Conservation (phyloP, 2,888 invertebrate species). For the Drosophila borborema region DNA sequence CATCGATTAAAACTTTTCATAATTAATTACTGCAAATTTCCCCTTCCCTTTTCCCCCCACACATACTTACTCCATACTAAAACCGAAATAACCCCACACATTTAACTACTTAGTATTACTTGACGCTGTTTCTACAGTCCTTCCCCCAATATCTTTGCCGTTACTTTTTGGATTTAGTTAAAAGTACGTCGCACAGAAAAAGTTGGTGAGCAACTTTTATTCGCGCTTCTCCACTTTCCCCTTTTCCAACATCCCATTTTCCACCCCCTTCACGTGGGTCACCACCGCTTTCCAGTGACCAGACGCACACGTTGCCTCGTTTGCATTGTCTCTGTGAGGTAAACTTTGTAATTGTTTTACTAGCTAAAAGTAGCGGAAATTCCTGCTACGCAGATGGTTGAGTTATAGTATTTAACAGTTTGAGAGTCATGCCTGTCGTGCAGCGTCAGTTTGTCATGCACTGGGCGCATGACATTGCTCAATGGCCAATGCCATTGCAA, state of each 20-base stretch:
- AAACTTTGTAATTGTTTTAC: slow-evolving; percentile 25
- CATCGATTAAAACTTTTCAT: slow-evolving; percentile 65
- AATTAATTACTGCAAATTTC: slow-evolving; percentile 71
- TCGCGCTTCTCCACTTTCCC: slow-evolving; percentile 12
- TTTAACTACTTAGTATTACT: slow-evolving; percentile 30
- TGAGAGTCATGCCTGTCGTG: not conserved
- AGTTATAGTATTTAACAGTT: not conserved
- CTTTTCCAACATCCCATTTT: too few species aligned
- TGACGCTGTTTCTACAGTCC: slow-evolving; percentile 2
- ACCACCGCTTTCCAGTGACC: not conserved
- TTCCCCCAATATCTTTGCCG: too few species aligned
- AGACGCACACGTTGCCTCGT: slow-evolving; percentile 5
- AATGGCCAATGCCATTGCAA: slow-evolving; percentile 14
- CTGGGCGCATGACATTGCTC: slow-evolving; percentile 6
- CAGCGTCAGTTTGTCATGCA: not conserved
- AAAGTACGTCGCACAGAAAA: slow-evolving; percentile 46
- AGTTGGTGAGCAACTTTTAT: slow-evolving; percentile 60
- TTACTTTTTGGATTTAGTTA: slow-evolving; percentile 15
- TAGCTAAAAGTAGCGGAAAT: slow-evolving; percentile 13
- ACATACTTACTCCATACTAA: not conserved
- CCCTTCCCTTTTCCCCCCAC: not conserved
- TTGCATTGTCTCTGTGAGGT: slow-evolving; percentile 14
- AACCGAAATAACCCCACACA: slow-evolving; percentile 37
- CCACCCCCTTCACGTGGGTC: too few species aligned
- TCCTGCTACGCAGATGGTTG: slow-evolving; percentile 4